A percentile compares a stretch with the other conserved stretches of the same genome.
These are phyloP conservation scores for Pseudomyrmex cubaensis DNA, from an alignment of 1,140 invertebrate species.

Conservation along the genomic window DNA sequence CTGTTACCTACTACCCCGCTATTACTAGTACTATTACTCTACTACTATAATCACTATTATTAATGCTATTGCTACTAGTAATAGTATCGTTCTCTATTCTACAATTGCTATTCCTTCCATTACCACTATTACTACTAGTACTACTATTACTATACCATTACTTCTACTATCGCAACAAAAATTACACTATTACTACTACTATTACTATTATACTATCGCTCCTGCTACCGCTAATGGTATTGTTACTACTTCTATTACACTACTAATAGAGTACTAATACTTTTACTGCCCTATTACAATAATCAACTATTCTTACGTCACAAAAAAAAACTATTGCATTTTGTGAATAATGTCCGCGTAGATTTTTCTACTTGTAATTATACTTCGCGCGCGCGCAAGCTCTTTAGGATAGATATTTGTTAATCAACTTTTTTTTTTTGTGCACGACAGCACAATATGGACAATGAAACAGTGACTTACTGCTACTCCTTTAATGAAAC, in stretches of 20 bases:
- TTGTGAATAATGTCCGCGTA: neutral
- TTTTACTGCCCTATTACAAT: slow-evolving; percentile 13
- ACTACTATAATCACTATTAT: neutral
- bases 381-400: slow-evolving; percentile 11
- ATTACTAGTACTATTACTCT: slow-evolving; percentile 3
- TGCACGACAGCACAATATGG: slow-evolving; percentile 5
- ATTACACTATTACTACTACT: neutral
- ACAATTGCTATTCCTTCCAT: neutral
- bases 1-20: slow-evolving; percentile 10
- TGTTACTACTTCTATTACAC: slow-evolving; percentile 29
- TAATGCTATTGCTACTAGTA: slow-evolving; percentile 18
- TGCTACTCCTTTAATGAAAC: neutral
- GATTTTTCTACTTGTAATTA: slow-evolving; percentile 25
- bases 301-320: slow-evolving; percentile 16
- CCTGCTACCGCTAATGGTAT: slow-evolving; percentile 19
- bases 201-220: slow-evolving; percentile 32
- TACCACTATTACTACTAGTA: slow-evolving; percentile 46
- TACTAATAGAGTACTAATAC: slow-evolving; percentile 14
- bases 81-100: slow-evolving; percentile 9
- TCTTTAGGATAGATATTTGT: slow-evolving; percentile 10
- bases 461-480: slow-evolving; percentile 20
- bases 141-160: slow-evolving; percentile 20
- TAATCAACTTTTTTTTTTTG: slow-evolving; percentile 14
- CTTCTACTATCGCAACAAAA: neutral
- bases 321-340: neutral